phyloP scores from a whole-genome alignment of 2,888 invertebrate species.

The Aphidoletes aphidimyza region DNA sequence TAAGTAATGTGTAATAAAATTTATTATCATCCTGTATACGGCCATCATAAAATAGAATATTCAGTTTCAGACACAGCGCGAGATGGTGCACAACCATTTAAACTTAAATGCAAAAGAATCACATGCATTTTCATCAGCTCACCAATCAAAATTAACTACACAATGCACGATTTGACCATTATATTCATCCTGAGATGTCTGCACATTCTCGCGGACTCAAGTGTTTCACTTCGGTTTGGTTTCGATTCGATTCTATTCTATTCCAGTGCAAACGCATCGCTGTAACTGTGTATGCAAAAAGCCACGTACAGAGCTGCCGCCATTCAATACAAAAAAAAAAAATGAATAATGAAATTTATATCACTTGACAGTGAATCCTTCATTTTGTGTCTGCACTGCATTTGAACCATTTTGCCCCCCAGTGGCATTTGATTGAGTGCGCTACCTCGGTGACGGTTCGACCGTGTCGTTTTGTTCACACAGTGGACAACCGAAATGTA shows the following conservation, averaged over 20 bases:
- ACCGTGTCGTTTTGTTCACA: neutral
- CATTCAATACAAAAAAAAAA: neutral
- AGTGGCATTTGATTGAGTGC: neutral
- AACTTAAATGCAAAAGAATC: too few relatives aligned
- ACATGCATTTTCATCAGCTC: neutral
- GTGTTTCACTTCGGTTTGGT: too few relatives aligned
- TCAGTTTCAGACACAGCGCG: neutral
- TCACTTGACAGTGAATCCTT: conserved; percentile 33
- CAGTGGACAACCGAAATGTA: neutral
- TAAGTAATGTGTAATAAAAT: conserved; percentile 13
- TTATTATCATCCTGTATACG: conserved; percentile 29
- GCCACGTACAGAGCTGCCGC: neutral
- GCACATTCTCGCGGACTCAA: conserved; percentile 21
- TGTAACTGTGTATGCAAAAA: neutral
- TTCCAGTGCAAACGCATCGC: conserved; percentile 26
- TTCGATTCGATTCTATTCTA: neutral
- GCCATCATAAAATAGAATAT: conserved; percentile 39
- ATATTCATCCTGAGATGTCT: neutral
- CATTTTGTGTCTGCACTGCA: neutral
- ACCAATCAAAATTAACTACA: conserved; percentile 1
- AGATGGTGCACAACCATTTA: neutral
- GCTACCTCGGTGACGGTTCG: neutral
- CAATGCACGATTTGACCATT: conserved; percentile 41
- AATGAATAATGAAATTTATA: neutral
- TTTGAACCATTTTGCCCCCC: neutral